Conservation (phyloP, 2,797 vertebrate species). For the Bufotes viridis region DNA sequence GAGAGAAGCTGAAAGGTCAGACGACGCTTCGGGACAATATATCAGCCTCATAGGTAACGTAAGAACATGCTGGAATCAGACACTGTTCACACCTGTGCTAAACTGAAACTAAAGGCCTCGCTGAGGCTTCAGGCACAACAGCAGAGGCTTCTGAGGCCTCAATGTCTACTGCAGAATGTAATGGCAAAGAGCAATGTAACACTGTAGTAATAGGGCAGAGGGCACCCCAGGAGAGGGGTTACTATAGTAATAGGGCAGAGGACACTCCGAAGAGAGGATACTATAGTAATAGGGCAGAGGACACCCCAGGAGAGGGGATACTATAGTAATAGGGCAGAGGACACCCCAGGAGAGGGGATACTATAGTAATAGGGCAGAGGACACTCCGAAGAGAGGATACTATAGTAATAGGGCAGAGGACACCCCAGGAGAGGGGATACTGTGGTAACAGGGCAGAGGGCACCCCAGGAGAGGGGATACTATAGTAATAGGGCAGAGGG, state of each 20-base stretch:
- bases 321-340: background rate
- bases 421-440: background rate
- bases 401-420: background rate
- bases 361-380: background rate
- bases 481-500: no score
- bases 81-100: background rate
- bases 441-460: background rate
- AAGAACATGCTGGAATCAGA: background rate
- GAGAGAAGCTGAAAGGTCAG: slow-evolving; percentile 13
- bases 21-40: background rate
- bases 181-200: no score
- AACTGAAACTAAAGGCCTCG: background rate
- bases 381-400: background rate
- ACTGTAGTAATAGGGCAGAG: no score
- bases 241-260: no score
- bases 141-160: no score
- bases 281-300: background rate
- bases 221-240: no score
- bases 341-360: background rate
- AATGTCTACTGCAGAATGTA: background rate
- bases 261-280: no score
- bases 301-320: background rate
- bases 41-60: background rate
- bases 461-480: no score
- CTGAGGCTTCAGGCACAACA: no score